A percentile compares a stretch with the other conserved stretches of the same genome.
Evolutionary conservation across 2,888 invertebrate species (phyloP).

Genomic region (Philaethria dido): DNA sequence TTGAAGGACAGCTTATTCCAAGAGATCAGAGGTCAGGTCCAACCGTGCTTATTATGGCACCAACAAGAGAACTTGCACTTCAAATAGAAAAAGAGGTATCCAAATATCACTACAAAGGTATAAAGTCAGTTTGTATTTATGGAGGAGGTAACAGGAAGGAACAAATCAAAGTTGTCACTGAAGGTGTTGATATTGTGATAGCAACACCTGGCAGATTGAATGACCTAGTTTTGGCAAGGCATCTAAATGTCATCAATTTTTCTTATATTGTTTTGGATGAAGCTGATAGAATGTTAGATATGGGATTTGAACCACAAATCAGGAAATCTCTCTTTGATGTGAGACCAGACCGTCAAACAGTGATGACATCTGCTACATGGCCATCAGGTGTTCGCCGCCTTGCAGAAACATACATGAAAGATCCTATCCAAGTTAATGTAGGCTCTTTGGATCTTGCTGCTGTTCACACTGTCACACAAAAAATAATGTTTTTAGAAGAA

Average conservation of each 20-base stretch:
- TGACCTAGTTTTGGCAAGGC: conserved; percentile 90
- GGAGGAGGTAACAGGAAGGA: conserved; percentile 93
- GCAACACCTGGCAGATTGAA: conserved; percentile 97
- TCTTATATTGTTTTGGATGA: conserved; percentile 97
- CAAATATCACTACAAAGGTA: conserved; percentile 94
- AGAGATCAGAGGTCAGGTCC: conserved; percentile 90
- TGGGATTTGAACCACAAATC: conserved; percentile 95
- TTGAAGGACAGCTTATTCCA: conserved; percentile 92
- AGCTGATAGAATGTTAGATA: conserved; percentile 94
- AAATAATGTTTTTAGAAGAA: conserved; percentile 89
- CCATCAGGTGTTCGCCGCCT: conserved; percentile 93
- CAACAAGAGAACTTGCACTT: conserved; percentile 95
- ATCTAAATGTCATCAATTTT: conserved; percentile 90
- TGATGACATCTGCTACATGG: conserved; percentile 99
- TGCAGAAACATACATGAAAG: conserved; percentile 93
- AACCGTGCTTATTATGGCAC: conserved; percentile 94
- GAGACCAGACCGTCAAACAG: conserved; percentile 95
- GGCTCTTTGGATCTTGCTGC: conserved; percentile 95
- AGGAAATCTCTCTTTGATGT: conserved; percentile 91
- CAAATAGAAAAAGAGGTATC: conserved; percentile 96
- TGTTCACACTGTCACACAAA: conserved; percentile 93
- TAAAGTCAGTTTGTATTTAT: conserved; percentile 95
- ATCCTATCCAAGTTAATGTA: conserved; percentile 95
- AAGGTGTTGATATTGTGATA: conserved; percentile 96
- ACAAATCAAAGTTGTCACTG: conserved; percentile 89